These are phyloP conservation scores for Dysmachus trigonus DNA, from an alignment of 2,888 invertebrate species.

Conservation along the genomic window DNA sequence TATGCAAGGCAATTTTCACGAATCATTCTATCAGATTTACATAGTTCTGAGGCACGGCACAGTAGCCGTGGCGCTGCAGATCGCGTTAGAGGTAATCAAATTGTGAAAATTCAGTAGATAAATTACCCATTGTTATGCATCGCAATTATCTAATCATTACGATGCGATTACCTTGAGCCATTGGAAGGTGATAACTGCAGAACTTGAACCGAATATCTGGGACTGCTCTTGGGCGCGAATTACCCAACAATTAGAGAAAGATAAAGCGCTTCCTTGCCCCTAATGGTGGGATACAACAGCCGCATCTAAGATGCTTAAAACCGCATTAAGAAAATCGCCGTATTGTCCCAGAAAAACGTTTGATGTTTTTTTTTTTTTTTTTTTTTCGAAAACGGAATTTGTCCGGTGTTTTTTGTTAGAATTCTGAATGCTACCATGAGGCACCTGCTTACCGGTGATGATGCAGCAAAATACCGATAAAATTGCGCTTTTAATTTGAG, in stretches of 20 bases:
- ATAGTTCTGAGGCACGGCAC: not conserved
- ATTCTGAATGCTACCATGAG: not conserved
- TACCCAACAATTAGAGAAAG: slow-evolving; percentile 13
- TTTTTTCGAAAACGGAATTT: not conserved
- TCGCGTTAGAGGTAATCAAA: not conserved
- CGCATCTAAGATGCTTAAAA: not conserved
- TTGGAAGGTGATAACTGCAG: not conserved
- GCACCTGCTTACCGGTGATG: not conserved
- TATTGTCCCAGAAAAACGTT: not conserved
- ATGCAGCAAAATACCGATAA: not conserved
- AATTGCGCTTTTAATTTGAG: not conserved
- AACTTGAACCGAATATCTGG: slow-evolving; percentile 16
- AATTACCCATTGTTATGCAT: slow-evolving; percentile 12
- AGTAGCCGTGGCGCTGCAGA: not conserved
- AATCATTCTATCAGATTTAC: not conserved
- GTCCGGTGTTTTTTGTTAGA: not conserved
- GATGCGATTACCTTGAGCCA: not conserved
- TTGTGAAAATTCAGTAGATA: not conserved
- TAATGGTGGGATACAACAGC: not conserved
- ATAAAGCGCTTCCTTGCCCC: not conserved
- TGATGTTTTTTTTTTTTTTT: not conserved
- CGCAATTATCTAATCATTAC: not conserved
- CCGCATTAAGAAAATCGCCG: not conserved
- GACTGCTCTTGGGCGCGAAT: not conserved
- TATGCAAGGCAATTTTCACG: not conserved